Base-by-base conservation (phyloP, 2,113 vertebrate genomes). In the Psilopsiagon aymara region DNA sequence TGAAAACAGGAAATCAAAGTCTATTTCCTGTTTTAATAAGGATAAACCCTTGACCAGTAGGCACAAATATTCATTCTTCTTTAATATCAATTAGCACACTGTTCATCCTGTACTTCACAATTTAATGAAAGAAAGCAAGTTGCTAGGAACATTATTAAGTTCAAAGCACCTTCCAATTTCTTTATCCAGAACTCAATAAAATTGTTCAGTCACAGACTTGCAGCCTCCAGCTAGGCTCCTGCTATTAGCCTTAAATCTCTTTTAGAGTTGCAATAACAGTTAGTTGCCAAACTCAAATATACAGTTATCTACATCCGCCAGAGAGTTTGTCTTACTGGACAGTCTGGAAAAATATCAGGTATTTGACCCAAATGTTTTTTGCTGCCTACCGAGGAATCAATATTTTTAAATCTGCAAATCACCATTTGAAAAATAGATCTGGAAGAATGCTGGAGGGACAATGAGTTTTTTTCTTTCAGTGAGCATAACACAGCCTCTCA, bases 21-120 rank as follows among this genome's bases (percentile, higher is more conserved):
- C 67, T 64, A 74, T 94, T 96, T 97, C 96, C 94, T 94, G 85
- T 94, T 94, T 93, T 94, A 93, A 96, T 63, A 97, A 89, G 51
- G 83, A 95, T 94, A 97, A 95, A 91, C 86, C 77, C 35, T 87
- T 94, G 94, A 95, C 90, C 92, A 94, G 88, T 76, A 93, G 67
- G 74, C 74, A 94, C 59, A 97, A 96, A 95, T 95, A 95, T 59
- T 92, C 37, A 10, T 82, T 75, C 37, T 44, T 86, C 77, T 89
- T 88, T 55, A 70, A 93, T 47, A 80, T 82, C 92, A 87, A 93
- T 95, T 96, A 92, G 74, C 14, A 7, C 19, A 77, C 25, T 80
- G 71, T 76, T 91, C 52, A 91, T 91, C 53, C 81, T 86, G 51
- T 52, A 82, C 82, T 86, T 90, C 52, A 71, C 39, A 92, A 82